These are phyloP conservation scores for Paraplagusia blochii DNA, from an alignment of 2,113 vertebrate species.

Conservation along the genomic window DNA sequence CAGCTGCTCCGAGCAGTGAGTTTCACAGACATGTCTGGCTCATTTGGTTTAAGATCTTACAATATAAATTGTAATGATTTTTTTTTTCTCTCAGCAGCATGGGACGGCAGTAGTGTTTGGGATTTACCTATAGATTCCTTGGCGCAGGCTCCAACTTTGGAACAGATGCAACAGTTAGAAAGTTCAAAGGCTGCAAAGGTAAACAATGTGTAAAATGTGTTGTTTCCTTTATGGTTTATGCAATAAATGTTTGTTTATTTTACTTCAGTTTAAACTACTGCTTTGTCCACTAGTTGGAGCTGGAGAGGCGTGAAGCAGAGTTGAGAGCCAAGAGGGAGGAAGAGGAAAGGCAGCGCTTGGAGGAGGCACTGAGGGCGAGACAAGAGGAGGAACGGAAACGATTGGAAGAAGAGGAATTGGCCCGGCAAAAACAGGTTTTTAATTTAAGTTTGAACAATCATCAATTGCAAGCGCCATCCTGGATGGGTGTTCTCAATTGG, in stretches of 20 bases:
- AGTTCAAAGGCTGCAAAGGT: slow-evolving; percentile 90
- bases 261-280: not conserved
- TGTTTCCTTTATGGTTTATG: not conserved
- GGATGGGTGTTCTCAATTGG: not conserved
- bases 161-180: slow-evolving; percentile 96
- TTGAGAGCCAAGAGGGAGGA: slow-evolving; percentile 94
- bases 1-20: slow-evolving; percentile 67
- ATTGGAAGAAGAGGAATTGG: slow-evolving; percentile 91
- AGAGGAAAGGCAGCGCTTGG: slow-evolving; percentile 90
- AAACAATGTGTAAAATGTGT: not conserved
- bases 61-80: not conserved
- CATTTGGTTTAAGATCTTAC: not conserved
- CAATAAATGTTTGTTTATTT: too few relatives aligned
- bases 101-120: slow-evolving; percentile 98
- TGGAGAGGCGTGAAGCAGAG: slow-evolving; percentile 91
- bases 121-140: slow-evolving; percentile 92
- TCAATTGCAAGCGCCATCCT: not conserved
- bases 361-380: slow-evolving; percentile 87
- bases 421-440: slow-evolving; percentile 91
- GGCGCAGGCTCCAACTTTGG: slow-evolving; percentile 86
- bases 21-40: slow-evolving; percentile 2
- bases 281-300: slow-evolving; percentile 80
- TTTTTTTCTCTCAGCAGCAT: slow-evolving; percentile 73
- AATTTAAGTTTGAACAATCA: not conserved
- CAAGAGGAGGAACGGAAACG: slow-evolving; percentile 90